Base-by-base conservation (phyloP, 2,113 vertebrate species). In the Sterrhoptilus dennistouni region DNA sequence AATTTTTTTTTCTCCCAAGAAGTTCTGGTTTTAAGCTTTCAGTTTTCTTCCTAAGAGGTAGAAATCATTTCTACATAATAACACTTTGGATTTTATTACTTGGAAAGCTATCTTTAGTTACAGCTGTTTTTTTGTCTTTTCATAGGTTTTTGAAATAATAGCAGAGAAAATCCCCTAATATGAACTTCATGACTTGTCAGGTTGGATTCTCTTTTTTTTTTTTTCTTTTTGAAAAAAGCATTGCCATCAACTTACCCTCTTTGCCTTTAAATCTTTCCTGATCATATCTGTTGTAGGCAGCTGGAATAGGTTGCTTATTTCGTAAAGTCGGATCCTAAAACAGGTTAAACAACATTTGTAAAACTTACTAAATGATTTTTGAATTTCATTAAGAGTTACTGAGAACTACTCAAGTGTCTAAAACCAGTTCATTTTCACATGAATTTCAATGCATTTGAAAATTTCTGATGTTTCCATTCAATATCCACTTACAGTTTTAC, bases 231-330 rank as follows among this genome's bases (percentile, higher is more conserved):
- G 17, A 18, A 85, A 91, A 33, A 14, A 76, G 5, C 6, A 68
- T 71, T 64, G 53, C 8, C 25, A 36, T 45, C 47, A 91, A 97
- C 98, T 98, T 96, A 98, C 99, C 99, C 96, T 99, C 99, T 99
- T 99, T 99, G 94, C 99, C 99, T 98, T 99, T 99, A 97, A 99
- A 99, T 92, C 99, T 98, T 98, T 99, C 99, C 96, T 99, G 99
- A 97, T 99, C 99, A 0, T 99, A 99, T 99, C 99, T 98, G 98
- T 99, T 99, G 97, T 99, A 99, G 54, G 99, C 99, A 57, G 99
- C 99, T 83, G 98, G 99, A 83, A 99, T 98, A 27, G 99, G 99
- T 95, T 99, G 99, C 92, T 99, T 99, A 96, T 98, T 99, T 92
- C 99, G 98, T 86, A 99, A 96, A 56, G 99, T 98, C 8, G 98